These are phyloP conservation scores for Oceanites oceanicus DNA, from an alignment of 2,113 vertebrate genomes.

Conservation along the genomic window DNA sequence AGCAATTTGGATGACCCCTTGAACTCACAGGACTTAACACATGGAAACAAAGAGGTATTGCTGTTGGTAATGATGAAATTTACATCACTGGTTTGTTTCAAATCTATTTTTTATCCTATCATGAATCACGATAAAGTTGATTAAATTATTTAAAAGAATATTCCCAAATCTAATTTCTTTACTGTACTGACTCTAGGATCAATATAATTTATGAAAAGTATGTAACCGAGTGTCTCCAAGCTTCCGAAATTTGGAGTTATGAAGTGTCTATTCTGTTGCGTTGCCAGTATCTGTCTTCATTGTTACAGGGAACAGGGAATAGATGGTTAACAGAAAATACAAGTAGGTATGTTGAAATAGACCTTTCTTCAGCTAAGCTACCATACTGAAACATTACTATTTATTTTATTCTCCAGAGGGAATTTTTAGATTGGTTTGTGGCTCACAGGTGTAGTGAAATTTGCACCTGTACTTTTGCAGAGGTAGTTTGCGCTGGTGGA, in stretches of 20 bases:
- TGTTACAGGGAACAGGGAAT: background rate
- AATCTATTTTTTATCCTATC: background rate
- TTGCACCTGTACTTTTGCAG: background rate
- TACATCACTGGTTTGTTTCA: background rate
- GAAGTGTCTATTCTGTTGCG: background rate
- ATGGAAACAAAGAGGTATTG: background rate
- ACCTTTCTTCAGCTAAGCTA: background rate
- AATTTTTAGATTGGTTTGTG: background rate
- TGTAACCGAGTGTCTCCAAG: fast-evolving
- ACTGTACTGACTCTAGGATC: background rate
- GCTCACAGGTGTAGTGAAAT: background rate
- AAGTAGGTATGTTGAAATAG: background rate
- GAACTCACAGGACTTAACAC: background rate
- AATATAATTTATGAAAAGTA: background rate
- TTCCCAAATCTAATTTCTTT: background rate
- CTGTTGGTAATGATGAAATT: background rate
- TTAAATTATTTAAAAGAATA: background rate
- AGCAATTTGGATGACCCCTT: background rate
- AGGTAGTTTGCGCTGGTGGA: fast-evolving
- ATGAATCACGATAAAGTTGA: background rate
- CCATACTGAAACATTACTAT: background rate
- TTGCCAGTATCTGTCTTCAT: background rate
- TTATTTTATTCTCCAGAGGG: background rate
- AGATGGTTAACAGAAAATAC: background rate
- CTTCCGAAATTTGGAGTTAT: background rate